Base-by-base conservation (phyloP, 2,888 invertebrate genomes). In the Suillia variegata region DNA sequence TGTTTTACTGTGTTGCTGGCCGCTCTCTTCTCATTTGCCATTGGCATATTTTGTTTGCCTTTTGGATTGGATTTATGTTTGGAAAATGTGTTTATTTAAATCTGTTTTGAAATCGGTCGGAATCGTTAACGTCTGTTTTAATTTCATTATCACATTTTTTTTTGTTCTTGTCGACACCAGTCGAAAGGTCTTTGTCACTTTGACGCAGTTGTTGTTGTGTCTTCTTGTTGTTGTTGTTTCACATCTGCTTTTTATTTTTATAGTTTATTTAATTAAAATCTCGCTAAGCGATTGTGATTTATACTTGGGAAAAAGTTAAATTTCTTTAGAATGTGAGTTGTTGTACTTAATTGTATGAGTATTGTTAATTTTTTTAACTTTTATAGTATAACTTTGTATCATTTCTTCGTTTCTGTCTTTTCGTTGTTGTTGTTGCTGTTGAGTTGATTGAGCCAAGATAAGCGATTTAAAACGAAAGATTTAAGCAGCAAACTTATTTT, bases 251-350 rank as follows among this genome's bases (percentile, higher is more conserved):
- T 18, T 42, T 75, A 71, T 75, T 73, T 72, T 72, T 73, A 75
- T 72, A 71, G 74, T 70, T 71, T 75, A 75, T 72, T 72, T 75
- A 72, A 71, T 66, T 70, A 67, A 73, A 66, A 71, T 58, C 57
- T 58, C n/a, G 47, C 56, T 54, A 6, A 54, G 42, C 38, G 38
- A 54, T 54, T 54, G 38, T 2, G 21, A 22, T 49, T 18, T 49
- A 3, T n/a, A 13, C 2, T 10, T 49, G n/a, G 22, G 54, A 38
- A 38, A 54, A 54, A 38, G 17, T 18, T 21, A 20, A 38, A 54
- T 38, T 18, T 54, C n/a, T n/a, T n/a, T n/a, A n/a, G n/a, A n/a
- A 33, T 52, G 22, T 15, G 50, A 20, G n/a, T 53, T 34, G 52
- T 63, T 66, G 71, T n/a, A n/a, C n/a, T n/a, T n/a, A n/a, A n/a